Conservation (phyloP, 2,797 vertebrate species). For the Cheirogaleus major region DNA sequence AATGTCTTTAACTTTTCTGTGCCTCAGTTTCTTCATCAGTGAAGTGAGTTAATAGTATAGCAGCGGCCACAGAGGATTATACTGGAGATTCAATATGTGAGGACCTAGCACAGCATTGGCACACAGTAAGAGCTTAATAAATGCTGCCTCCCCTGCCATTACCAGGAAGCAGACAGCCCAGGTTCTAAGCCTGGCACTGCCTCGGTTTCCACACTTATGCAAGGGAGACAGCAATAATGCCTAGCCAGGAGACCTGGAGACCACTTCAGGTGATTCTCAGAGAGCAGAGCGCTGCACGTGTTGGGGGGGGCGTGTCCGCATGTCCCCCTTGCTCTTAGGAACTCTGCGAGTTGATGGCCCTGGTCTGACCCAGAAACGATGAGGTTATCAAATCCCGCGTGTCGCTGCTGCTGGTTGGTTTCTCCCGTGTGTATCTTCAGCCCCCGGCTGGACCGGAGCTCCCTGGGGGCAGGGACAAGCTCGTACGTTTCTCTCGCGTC, state of each 20-base stretch:
- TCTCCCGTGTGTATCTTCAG: background rate
- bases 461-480: background rate
- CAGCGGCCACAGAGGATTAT: fast-evolving
- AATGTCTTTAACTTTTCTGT: background rate
- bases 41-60: background rate
- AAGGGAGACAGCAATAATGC: too few relatives aligned
- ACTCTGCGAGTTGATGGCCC: background rate
- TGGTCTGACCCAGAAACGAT: background rate
- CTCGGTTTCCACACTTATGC: background rate
- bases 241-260: fast-evolving
- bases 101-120: background rate
- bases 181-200: background rate
- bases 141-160: background rate
- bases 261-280: background rate
- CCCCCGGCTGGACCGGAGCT: background rate
- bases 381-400: background rate
- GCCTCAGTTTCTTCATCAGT: background rate
- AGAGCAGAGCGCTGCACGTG: background rate
- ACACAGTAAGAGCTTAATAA: background rate
- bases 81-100: background rate
- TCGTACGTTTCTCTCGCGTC: background rate
- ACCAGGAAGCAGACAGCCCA: background rate
- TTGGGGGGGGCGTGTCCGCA: fast-evolving
- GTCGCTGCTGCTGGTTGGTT: background rate
- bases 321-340: background rate